These are phyloP conservation scores for Chrysolina oricalcia DNA, from an alignment of 2,888 invertebrate genomes.

Conservation along the genomic window DNA sequence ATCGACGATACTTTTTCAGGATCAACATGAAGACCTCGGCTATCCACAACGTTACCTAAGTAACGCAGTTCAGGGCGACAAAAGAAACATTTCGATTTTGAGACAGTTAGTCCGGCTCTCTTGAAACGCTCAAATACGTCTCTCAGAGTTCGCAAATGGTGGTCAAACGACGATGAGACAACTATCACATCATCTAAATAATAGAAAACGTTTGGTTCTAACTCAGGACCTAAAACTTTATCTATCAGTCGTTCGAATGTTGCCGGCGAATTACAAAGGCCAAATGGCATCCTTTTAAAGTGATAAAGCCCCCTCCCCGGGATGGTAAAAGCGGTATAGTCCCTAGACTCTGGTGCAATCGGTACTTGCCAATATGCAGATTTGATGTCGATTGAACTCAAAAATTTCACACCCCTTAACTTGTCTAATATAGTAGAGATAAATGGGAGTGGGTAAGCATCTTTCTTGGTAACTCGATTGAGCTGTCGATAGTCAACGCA, in stretches of 20 bases:
- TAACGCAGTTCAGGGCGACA: conserved; percentile 24
- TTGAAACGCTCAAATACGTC: conserved; percentile 52
- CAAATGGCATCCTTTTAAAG: conserved; percentile 58
- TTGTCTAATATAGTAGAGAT: conserved; percentile 35
- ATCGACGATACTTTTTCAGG: conserved; percentile 31
- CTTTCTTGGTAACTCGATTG: conserved; percentile 51
- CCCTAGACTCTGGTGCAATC: conserved; percentile 36
- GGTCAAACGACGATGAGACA: conserved; percentile 40
- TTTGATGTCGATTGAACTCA: conserved; percentile 45
- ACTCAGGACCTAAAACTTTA: conserved; percentile 50
- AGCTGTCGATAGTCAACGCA: conserved; percentile 55
- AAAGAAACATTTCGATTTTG: conserved; percentile 32
- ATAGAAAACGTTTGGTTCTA: too few relatives aligned
- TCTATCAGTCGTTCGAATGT: conserved; percentile 56
- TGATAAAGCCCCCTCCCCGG: conserved; percentile 56
- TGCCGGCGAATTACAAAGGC: conserved; percentile 54
- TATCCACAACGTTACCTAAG: conserved; percentile 25
- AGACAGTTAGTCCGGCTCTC: conserved; percentile 52
- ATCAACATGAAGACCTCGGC: conserved; percentile 20
- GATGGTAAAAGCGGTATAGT: conserved; percentile 59
- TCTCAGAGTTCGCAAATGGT: conserved; percentile 47
- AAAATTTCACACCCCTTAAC: conserved; percentile 36
- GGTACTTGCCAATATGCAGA: conserved; percentile 42
- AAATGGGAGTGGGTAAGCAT: conserved; percentile 39
- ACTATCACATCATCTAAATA: conserved; percentile 58